These are phyloP conservation scores for Muscicapa adusta DNA, from an alignment of 2,113 vertebrate species.

Conservation along the genomic window DNA sequence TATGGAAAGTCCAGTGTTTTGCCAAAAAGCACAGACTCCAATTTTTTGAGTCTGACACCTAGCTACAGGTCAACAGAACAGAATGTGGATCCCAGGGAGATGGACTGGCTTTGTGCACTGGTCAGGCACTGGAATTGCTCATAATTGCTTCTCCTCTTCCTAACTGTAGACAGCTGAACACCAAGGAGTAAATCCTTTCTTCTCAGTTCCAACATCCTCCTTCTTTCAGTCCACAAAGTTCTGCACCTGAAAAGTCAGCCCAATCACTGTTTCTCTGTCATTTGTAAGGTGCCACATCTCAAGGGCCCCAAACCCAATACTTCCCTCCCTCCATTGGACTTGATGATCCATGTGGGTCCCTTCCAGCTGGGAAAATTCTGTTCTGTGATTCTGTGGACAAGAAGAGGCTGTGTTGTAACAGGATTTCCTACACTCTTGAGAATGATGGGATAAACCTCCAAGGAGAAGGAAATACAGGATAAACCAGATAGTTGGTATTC, in stretches of 20 bases:
- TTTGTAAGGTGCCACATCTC: not conserved
- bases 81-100: not conserved
- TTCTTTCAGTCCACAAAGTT: not conserved
- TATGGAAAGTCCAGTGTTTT: not conserved
- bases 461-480: not conserved
- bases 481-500: not conserved
- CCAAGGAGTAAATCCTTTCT: not conserved
- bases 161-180: not conserved
- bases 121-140: not conserved
- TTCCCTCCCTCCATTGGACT: not conserved
- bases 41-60: not conserved
- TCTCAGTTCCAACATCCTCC: not conserved
- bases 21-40: not conserved
- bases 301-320: not conserved
- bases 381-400: not conserved
- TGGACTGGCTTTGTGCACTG: not conserved
- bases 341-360: not conserved
- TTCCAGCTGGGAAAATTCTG: not conserved
- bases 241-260: not conserved
- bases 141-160: not conserved
- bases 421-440: rapidly evolving
- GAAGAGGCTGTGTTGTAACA: not conserved
- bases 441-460: not conserved
- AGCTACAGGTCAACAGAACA: not conserved
- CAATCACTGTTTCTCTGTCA: not conserved